Percentiles rank a stretch among this genome's conserved stretches.
These are phyloP conservation scores for Leptarthrus brevirostris DNA, from an alignment of 2,888 invertebrate species.

Conservation along the genomic window DNA sequence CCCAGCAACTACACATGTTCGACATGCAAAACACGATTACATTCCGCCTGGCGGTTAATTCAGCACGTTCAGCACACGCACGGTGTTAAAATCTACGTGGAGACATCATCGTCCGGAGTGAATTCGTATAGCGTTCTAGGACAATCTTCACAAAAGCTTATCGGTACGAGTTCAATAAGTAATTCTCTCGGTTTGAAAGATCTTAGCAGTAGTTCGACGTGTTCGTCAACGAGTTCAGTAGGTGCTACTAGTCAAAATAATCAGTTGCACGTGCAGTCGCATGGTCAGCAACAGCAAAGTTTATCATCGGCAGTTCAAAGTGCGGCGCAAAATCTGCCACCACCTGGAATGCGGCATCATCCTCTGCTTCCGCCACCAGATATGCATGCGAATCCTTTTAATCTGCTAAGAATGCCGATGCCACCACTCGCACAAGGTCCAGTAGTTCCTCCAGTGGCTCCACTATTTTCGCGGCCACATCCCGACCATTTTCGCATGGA, in stretches of 20 bases:
- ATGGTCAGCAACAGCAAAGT: slow-evolving; percentile 74
- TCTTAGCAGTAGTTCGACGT: slow-evolving; percentile 51
- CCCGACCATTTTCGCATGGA: slow-evolving; percentile 87
- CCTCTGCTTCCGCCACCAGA: slow-evolving; percentile 78
- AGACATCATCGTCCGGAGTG: slow-evolving; percentile 66
- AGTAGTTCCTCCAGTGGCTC: slow-evolving; percentile 76
- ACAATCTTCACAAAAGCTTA: slow-evolving; percentile 56
- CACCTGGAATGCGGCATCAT: slow-evolving; percentile 75
- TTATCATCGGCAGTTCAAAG: slow-evolving; percentile 70
- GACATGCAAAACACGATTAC: slow-evolving; percentile 90
- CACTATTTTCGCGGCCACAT: slow-evolving; percentile 81
- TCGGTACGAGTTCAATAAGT: slow-evolving; percentile 46
- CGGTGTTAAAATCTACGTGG: slow-evolving; percentile 92
- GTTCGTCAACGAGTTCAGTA: slow-evolving; percentile 54
- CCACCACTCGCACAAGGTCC: slow-evolving; percentile 77
- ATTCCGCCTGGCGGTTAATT: slow-evolving; percentile 94
- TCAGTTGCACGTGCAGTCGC: slow-evolving; percentile 68
- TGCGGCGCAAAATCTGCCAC: slow-evolving; percentile 70
- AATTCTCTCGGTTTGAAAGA: slow-evolving; percentile 40
- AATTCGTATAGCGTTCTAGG: slow-evolving; percentile 50
- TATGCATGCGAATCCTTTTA: slow-evolving; percentile 79
- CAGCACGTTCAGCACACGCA: slow-evolving; percentile 96
- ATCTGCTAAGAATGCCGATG: slow-evolving; percentile 80
- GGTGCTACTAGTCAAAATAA: slow-evolving; percentile 55
- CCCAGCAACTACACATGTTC: slow-evolving; percentile 94